Evolutionary conservation across 2,113 vertebrate species (phyloP).

Genomic region (Chamaea fasciata): DNA sequence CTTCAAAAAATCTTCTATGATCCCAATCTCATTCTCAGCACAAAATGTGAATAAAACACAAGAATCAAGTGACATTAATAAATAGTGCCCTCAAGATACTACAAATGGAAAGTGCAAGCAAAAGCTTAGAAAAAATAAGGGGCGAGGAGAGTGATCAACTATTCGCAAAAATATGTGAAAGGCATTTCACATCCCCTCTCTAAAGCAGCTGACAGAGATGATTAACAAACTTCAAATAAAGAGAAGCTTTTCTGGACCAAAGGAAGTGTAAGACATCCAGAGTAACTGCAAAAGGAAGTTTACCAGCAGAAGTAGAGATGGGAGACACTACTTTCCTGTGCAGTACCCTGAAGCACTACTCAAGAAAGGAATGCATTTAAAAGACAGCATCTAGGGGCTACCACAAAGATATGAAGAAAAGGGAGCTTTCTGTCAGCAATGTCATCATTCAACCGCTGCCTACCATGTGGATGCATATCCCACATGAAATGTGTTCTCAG

Average conservation of each 20-base stretch:
- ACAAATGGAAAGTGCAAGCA: background rate
- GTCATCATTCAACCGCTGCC: background rate
- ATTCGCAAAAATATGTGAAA: background rate
- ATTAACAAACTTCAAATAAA: background rate
- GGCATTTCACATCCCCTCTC: background rate
- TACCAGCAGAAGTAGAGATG: background rate
- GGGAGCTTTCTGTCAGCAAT: background rate
- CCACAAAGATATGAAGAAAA: background rate
- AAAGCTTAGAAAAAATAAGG: background rate
- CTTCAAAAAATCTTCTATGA: background rate
- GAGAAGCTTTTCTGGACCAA: background rate
- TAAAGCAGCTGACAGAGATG: background rate
- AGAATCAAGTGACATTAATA: background rate
- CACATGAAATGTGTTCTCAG: background rate
- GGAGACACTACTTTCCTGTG: background rate
- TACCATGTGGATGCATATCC: fast-evolving
- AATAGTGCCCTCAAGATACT: background rate
- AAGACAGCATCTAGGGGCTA: background rate
- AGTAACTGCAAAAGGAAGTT: background rate
- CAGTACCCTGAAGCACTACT: background rate
- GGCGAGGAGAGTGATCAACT: background rate
- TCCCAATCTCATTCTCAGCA: background rate
- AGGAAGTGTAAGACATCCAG: background rate
- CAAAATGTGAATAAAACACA: background rate
- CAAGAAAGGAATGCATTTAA: background rate